Evolutionary conservation across 2,797 vertebrate species (phyloP), one percentile per base, ranked within the genome.

Genomic region (Babyrousa celebensis): DNA sequence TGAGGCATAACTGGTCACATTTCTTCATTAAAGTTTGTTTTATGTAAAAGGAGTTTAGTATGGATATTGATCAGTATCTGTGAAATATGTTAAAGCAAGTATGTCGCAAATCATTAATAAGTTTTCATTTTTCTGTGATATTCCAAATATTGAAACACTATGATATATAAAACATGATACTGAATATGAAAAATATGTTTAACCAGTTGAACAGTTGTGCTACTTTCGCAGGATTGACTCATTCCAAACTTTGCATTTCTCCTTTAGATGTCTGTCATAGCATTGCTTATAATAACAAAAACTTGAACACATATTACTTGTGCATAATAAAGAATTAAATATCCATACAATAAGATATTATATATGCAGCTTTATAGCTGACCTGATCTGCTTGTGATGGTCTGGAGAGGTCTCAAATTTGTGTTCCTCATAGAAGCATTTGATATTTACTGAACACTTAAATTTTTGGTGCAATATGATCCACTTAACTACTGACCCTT

Each of bases 81-180:
- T 92, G 60, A 79, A 94, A 63, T 92, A 54, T 79, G 5, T 94
- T 82, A 62, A 3, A 84, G 29, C 58, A 96, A 23, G 63, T 23
- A 96, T 90, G 8, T 43, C 65, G 90, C 78, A 95, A 91, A 72
- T 43, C 43, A 92, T 52, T 72, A 85, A 63, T 29, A 10, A 86
- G 62, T 36, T 89, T 96, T 84, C 68, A 60, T 95, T 95, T 95
- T 96, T 90, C 84, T 90, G 9, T 91, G 27, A 56, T 82, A 83
- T 71, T 4, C 43, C 60, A 94, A 94, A 80, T 75, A 58, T 65
- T 90, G 18, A 92, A 74, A 70, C 56, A n/a, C 15, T 54, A 54
- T 83, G 60, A 83, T 80, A 77, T 71, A 36, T 79, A 77, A 97
- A 72, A 91, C 25, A 40, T 85, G 43, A 48, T 48, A 48, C 9